Evolutionary conservation across 2,113 vertebrate genomes (phyloP).

Genomic region (Clupea harengus): DNA sequence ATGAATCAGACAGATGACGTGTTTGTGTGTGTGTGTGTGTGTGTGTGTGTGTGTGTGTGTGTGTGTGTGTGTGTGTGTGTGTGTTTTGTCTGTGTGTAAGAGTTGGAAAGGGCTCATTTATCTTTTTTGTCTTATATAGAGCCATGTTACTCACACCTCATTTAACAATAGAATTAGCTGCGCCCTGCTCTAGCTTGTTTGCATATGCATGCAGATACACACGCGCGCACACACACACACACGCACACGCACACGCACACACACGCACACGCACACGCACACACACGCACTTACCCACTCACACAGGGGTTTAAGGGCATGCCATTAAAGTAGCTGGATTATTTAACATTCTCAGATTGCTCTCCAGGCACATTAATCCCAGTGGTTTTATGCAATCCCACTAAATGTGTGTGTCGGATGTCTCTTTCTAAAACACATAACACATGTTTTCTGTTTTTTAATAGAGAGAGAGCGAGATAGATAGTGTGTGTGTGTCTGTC

Average conservation of each 20-base stretch:
- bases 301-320: slow-evolving; percentile 41
- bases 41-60: neutral
- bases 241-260: slow-evolving; percentile 52
- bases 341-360: neutral
- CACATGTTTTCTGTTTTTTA: too few species aligned
- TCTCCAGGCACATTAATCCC: neutral
- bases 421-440: neutral
- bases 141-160: neutral
- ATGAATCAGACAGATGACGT: slow-evolving; percentile 60
- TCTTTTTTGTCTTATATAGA: neutral
- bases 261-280: slow-evolving; percentile 34
- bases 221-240: slow-evolving; percentile 35
- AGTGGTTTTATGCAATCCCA: neutral
- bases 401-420: neutral
- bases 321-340: slow-evolving; percentile 19
- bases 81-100: neutral
- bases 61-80: slow-evolving; percentile 5
- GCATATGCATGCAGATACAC: neutral
- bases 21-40: neutral
- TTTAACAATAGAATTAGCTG: neutral
- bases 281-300: slow-evolving; percentile 54
- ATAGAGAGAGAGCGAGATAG: too few species aligned
- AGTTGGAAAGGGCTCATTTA: neutral
- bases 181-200: neutral
- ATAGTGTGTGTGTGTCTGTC: neutral